A percentile compares a stretch with the other conserved stretches of the same genome.
These are phyloP conservation scores for Buceros bicornis DNA, from an alignment of 2,797 vertebrate species.

Conservation along the genomic window DNA sequence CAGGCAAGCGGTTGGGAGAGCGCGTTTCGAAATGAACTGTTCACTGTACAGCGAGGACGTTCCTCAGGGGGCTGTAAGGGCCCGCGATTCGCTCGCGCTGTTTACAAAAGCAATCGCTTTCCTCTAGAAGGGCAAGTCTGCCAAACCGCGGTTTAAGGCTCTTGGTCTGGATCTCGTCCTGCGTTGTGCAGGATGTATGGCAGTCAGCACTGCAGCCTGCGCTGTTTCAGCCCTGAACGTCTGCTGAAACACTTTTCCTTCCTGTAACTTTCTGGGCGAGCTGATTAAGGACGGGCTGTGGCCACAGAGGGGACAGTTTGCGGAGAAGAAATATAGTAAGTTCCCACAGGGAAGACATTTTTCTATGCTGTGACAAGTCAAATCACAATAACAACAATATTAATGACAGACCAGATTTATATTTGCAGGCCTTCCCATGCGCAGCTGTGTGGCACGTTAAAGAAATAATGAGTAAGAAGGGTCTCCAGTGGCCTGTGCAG, in stretches of 20 bases:
- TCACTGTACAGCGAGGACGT: not conserved
- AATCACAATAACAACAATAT: not conserved
- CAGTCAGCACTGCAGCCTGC: not conserved
- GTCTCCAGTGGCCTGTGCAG: not conserved
- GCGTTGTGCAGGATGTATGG: not conserved
- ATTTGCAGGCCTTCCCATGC: not conserved
- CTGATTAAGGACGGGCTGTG: not conserved
- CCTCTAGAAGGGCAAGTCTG: not conserved
- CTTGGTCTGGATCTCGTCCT: slow-evolving; percentile 25
- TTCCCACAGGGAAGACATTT: not conserved
- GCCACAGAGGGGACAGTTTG: not conserved
- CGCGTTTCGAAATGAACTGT: not conserved
- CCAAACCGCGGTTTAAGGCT: not conserved
- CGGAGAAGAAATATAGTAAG: not conserved
- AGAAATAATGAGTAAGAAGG: not conserved
- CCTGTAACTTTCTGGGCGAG: not conserved
- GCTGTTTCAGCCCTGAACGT: not conserved
- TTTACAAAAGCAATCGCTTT: not conserved
- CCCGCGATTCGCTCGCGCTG: not conserved
- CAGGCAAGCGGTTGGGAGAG: not conserved
- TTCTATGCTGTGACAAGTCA: not conserved
- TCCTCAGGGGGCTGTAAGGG: not conserved
- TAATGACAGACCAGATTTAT: not conserved
- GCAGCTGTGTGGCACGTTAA: not conserved
- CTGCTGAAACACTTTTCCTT: not conserved